Percentiles rank a stretch among this genome's conserved stretches.
Evolutionary conservation across 2,113 vertebrate species (phyloP).

Genomic region (Vicugna pacos): DNA sequence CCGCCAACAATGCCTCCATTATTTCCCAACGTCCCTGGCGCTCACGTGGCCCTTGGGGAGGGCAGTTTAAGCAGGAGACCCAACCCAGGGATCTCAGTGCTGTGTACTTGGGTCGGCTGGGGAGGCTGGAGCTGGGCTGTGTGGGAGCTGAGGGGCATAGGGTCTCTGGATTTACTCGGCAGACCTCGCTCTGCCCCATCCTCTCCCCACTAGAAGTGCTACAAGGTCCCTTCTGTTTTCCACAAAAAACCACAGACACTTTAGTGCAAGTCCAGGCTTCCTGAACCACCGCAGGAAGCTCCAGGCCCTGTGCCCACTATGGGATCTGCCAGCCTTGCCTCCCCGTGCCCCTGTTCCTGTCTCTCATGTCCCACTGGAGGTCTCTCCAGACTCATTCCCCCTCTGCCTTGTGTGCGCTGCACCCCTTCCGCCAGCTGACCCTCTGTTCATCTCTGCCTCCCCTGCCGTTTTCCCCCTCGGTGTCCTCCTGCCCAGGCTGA

Average conservation of each 20-base stretch:
- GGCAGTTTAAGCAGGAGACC: not conserved
- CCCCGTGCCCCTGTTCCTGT: not conserved
- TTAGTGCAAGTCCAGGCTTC: not conserved
- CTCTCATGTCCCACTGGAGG: accelerated
- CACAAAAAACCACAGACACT: not conserved
- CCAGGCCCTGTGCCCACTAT: not conserved
- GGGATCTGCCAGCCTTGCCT: not conserved
- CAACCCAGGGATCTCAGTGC: not conserved
- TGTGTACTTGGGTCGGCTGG: accelerated
- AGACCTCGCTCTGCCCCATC: no score
- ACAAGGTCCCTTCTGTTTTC: not conserved
- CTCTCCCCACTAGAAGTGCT: not conserved
- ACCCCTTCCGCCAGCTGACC: accelerated
- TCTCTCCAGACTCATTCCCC: not conserved
- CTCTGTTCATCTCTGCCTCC: not conserved
- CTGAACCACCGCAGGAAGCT: not conserved
- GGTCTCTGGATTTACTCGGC: not conserved
- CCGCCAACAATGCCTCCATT: constrained; percentile 89
- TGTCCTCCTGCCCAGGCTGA: not conserved
- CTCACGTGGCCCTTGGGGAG: constrained; percentile 7
- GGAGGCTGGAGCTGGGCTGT: not conserved
- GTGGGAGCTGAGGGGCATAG: not conserved
- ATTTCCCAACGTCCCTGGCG: constrained; percentile 68
- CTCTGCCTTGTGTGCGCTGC: not conserved
- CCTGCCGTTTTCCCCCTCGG: not conserved